Conservation (phyloP, 2,888 invertebrate genomes). For the Eupithecia vulgata region DNA sequence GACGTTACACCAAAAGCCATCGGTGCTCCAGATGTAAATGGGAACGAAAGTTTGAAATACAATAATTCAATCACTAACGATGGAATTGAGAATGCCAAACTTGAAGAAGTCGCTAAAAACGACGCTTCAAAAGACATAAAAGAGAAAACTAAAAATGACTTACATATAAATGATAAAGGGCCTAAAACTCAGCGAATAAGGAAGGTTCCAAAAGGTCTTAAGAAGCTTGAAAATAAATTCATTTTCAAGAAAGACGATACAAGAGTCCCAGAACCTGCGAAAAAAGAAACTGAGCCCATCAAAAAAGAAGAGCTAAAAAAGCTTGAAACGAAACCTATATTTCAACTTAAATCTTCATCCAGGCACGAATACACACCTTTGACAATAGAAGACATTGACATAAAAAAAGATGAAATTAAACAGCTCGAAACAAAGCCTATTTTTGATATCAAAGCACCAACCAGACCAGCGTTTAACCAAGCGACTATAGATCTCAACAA, state of each 20-base stretch:
- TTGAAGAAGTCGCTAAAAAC: constrained; percentile 3
- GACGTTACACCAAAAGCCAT: constrained; percentile 7
- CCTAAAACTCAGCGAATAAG: constrained; percentile 43
- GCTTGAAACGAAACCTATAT: constrained; percentile 52
- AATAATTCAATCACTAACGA: constrained; percentile 26
- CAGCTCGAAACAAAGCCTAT: constrained; percentile 14
- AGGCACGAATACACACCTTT: background rate
- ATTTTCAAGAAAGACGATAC: constrained; percentile 17
- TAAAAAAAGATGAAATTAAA: constrained; percentile 1
- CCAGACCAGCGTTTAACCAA: constrained; percentile 5
- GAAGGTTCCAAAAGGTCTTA: constrained; percentile 50
- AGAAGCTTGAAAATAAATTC: constrained; percentile 39
- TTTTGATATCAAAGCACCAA: constrained; percentile 7
- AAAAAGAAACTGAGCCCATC: constrained; percentile 21
- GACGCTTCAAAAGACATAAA: constrained; percentile 30
- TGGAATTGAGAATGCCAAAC: background rate
- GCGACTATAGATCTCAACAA: constrained; percentile 10
- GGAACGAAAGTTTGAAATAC: constrained; percentile 21
- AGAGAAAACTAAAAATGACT: constrained; percentile 36
- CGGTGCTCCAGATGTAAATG: background rate
- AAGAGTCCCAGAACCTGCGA: constrained; percentile 21
- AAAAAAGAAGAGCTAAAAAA: constrained; percentile 21
- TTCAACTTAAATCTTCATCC: constrained; percentile 42
- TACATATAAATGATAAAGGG: constrained; percentile 36
- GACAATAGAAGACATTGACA: background rate